Evolutionary conservation across 2,797 vertebrate genomes (phyloP).

Genomic region (Limnodromus scolopaceus): DNA sequence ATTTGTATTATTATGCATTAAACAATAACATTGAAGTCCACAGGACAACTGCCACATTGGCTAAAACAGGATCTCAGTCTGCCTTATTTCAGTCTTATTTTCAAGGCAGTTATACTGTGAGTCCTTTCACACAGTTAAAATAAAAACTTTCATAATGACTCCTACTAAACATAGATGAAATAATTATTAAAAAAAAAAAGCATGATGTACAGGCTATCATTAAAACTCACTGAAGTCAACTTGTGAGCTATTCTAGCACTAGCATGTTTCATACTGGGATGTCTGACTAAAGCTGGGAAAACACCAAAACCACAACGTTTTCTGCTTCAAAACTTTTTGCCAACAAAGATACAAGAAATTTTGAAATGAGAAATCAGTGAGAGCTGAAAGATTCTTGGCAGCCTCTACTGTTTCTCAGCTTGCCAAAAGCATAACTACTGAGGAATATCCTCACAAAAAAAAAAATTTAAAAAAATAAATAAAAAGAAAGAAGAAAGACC

Average conservation of each 20-base stretch:
- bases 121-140: background rate
- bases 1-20: background rate
- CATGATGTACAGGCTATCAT: background rate
- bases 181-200: background rate
- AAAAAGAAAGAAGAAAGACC: too few relatives aligned
- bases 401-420: background rate
- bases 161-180: background rate
- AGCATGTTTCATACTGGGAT: background rate
- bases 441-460: background rate
- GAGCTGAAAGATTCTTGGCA: background rate
- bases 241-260: background rate
- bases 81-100: background rate
- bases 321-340: background rate
- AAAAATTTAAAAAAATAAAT: too few relatives aligned
- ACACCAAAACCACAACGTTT: background rate
- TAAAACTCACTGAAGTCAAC: background rate
- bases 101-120: background rate
- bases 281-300: background rate
- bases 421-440: background rate
- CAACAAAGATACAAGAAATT: background rate
- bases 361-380: background rate
- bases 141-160: background rate
- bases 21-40: background rate
- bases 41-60: background rate
- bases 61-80: rapidly evolving